Percentiles rank a stretch among this genome's conserved stretches.
Evolutionary conservation across 2,888 invertebrate genomes (phyloP).

Genomic region (Brachypterus glaber): DNA sequence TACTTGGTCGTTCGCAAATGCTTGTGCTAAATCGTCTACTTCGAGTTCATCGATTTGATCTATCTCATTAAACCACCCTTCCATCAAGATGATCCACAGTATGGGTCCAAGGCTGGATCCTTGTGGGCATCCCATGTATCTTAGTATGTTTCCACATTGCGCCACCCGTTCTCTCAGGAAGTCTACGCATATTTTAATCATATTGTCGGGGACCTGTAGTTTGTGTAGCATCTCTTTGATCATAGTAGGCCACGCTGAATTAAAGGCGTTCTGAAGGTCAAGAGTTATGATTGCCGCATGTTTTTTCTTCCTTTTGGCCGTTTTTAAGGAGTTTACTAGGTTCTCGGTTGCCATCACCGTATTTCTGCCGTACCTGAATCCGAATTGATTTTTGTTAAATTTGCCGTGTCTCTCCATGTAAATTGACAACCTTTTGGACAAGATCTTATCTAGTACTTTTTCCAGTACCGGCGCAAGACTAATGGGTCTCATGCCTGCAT

Average conservation of each 20-base stretch:
- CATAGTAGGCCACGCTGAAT: slow-evolving; percentile 15
- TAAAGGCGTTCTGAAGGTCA: slow-evolving; percentile 18
- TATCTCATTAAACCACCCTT: slow-evolving; percentile 16
- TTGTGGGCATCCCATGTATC: slow-evolving; percentile 17
- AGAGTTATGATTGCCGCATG: slow-evolving; percentile 14
- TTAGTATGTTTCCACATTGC: slow-evolving; percentile 5
- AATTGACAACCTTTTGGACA: slow-evolving; percentile 19
- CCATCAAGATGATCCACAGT: slow-evolving; percentile 20
- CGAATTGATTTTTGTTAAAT: slow-evolving; percentile 16
- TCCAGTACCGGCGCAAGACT: slow-evolving; percentile 22
- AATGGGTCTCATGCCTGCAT: slow-evolving; percentile 20
- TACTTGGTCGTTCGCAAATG: slow-evolving; percentile 15
- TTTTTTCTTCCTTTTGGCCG: neutral
- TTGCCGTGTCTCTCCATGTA: slow-evolving; percentile 16
- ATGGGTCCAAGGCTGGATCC: slow-evolving; percentile 18
- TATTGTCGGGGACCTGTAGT: slow-evolving; percentile 8
- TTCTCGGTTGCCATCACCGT: slow-evolving; percentile 23
- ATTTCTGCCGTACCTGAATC: slow-evolving; percentile 22
- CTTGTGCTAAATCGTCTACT: slow-evolving; percentile 8
- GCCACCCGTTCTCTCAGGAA: slow-evolving; percentile 14
- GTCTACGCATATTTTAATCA: slow-evolving; percentile 6
- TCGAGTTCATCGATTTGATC: neutral
- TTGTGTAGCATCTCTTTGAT: slow-evolving; percentile 4
- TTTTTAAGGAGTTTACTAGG: slow-evolving; percentile 3
- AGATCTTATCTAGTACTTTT: slow-evolving; percentile 23